A percentile compares a stretch with the other conserved stretches of the same genome.
phyloP scores from a whole-genome alignment of 2,113 vertebrate genomes.

The Marcusenius ussheri region DNA sequence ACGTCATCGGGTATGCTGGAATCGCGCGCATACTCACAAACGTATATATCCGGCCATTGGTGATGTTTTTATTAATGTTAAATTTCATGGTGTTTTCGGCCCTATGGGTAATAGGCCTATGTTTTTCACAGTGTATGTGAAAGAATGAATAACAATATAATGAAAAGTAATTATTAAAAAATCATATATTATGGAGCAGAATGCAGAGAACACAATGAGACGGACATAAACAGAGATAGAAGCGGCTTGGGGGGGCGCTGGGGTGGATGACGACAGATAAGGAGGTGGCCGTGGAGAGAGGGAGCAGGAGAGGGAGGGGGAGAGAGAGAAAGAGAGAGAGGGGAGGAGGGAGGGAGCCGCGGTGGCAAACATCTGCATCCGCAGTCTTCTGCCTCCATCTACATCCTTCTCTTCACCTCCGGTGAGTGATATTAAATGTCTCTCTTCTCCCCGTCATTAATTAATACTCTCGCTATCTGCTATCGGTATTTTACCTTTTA shows the following conservation, averaged over 20 bases:
- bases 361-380: constrained; percentile 27
- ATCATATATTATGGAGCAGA: neutral
- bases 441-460: neutral
- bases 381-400: constrained; percentile 50
- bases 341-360: constrained; percentile 40
- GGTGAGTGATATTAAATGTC: constrained; percentile 43
- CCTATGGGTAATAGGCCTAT: neutral
- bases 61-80: neutral
- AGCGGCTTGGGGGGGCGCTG: constrained; percentile 34
- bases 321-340: constrained; percentile 26
- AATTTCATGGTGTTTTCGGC: neutral
- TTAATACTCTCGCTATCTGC: neutral
- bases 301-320: constrained; percentile 25
- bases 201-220: neutral
- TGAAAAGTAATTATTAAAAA: neutral
- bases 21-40: neutral
- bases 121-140: neutral
- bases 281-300: constrained; percentile 46
- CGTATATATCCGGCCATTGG: neutral
- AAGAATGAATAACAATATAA: neutral
- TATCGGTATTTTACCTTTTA: neutral
- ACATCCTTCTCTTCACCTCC: constrained; percentile 23
- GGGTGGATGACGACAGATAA: constrained; percentile 26
- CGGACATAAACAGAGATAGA: neutral
- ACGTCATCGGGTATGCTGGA: neutral